Evolutionary conservation across 2,113 vertebrate genomes (phyloP).

Genomic region (Thalassoma bifasciatum): DNA sequence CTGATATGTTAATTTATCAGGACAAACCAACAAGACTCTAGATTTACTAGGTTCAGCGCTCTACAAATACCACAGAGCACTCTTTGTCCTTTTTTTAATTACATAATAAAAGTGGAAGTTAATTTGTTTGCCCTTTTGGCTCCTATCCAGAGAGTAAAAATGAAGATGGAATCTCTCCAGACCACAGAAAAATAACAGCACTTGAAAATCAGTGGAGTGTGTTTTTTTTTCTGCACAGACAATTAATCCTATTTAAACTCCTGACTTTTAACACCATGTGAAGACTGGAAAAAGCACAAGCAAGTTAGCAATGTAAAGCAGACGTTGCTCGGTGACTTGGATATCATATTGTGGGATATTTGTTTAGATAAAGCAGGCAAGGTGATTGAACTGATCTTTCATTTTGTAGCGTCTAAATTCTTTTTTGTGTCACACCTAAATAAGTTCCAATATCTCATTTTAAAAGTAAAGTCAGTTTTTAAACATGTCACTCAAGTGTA

Average conservation of each 20-base stretch:
- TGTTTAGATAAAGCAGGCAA: neutral
- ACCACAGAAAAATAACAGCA: neutral
- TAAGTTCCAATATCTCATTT: neutral
- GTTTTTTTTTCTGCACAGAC: neutral
- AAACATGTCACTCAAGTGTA: too few relatives aligned
- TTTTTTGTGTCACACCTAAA: neutral
- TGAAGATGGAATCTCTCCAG: neutral
- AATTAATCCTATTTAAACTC: neutral
- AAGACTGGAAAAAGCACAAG: neutral
- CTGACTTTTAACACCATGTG: neutral
- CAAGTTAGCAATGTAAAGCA: neutral
- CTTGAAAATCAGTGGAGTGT: slow-evolving; percentile 1
- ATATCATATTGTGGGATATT: neutral
- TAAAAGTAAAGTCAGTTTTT: neutral
- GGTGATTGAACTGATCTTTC: neutral
- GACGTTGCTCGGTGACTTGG: neutral
- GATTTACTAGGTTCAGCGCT: too few relatives aligned
- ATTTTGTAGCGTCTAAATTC: neutral
- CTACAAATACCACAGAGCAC: too few relatives aligned
- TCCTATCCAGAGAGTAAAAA: neutral
- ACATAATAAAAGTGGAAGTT: too few relatives aligned
- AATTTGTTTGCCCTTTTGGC: too few relatives aligned
- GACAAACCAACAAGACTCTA: too few relatives aligned
- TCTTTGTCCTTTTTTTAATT: too few relatives aligned
- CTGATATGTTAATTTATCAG: too few relatives aligned